These are phyloP conservation scores for Acrocephalus arundinaceus DNA, from an alignment of 2,113 vertebrate genomes.

Conservation along the genomic window DNA sequence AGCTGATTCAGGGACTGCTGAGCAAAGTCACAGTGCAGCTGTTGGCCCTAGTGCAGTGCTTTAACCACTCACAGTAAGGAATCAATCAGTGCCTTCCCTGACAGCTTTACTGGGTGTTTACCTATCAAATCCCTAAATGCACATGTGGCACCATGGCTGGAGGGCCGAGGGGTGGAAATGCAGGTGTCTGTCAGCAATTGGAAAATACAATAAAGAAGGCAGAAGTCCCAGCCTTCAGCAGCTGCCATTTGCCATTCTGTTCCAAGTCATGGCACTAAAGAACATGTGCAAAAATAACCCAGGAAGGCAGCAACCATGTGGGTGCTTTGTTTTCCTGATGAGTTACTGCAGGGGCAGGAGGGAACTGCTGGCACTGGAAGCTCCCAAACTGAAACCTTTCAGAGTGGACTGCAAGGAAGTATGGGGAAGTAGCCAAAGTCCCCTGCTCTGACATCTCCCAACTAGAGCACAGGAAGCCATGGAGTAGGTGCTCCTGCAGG, in stretches of 20 bases:
- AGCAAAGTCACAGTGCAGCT: neutral
- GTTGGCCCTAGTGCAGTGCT: neutral
- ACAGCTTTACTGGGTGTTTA: conserved; percentile 1
- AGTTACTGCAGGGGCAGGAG: neutral
- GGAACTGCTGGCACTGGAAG: neutral
- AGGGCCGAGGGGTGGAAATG: neutral
- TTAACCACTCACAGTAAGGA: neutral
- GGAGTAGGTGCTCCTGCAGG: neutral
- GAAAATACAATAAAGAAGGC: neutral
- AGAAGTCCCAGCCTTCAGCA: neutral
- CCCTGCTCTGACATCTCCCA: neutral
- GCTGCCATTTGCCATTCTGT: neutral
- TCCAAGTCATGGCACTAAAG: neutral
- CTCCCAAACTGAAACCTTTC: neutral
- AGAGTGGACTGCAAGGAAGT: neutral
- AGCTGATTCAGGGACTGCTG: neutral
- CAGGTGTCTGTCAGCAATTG: neutral
- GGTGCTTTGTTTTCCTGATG: neutral
- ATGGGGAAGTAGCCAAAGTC: neutral
- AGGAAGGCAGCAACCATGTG: neutral
- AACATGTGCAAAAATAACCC: neutral
- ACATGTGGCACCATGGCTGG: neutral
- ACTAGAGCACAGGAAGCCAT: fast-evolving
- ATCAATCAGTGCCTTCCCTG: neutral
- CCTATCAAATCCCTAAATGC: neutral